Conservation (phyloP, 1,140 invertebrate genomes). For the Heliconius congener region DNA sequence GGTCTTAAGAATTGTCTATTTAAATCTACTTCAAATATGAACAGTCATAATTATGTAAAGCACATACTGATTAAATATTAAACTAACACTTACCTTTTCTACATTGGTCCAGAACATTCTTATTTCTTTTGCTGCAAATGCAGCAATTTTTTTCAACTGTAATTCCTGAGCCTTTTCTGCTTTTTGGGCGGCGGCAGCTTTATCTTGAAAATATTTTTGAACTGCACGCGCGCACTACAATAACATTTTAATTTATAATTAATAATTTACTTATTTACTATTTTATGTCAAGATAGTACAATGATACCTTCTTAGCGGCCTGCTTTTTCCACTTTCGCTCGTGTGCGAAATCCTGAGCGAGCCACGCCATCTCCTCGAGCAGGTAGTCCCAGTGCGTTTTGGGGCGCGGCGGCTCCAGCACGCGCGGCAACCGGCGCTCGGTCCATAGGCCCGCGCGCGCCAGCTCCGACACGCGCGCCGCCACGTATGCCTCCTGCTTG, state of each 20-base stretch:
- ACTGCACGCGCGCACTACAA: conserved; percentile 91
- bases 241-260: neutral
- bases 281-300: neutral
- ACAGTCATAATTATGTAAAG: too few species aligned
- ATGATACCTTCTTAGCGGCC: conserved; percentile 91
- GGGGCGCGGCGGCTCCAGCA: conserved; percentile 92
- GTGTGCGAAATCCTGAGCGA: conserved; percentile 98
- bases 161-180: conserved; percentile 96
- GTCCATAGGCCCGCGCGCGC: conserved; percentile 96
- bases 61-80: neutral
- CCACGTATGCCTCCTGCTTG: conserved; percentile 96
- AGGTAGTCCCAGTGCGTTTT: conserved; percentile 99
- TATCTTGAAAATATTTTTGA: conserved; percentile 97
- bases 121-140: conserved; percentile 95
- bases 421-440: conserved; percentile 94
- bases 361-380: conserved; percentile 99
- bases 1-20: too few species aligned
- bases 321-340: conserved; percentile 99
- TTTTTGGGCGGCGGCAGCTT: conserved; percentile 92
- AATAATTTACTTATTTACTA: neutral
- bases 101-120: conserved; percentile 98
- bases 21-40: too few species aligned
- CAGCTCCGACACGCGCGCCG: conserved; percentile 93
- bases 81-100: conserved; percentile 86
- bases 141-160: conserved; percentile 92